A percentile compares a stretch with the other conserved stretches of the same genome.
phyloP scores from a whole-genome alignment of 2,797 vertebrate genomes.

The Mus spretus region DNA sequence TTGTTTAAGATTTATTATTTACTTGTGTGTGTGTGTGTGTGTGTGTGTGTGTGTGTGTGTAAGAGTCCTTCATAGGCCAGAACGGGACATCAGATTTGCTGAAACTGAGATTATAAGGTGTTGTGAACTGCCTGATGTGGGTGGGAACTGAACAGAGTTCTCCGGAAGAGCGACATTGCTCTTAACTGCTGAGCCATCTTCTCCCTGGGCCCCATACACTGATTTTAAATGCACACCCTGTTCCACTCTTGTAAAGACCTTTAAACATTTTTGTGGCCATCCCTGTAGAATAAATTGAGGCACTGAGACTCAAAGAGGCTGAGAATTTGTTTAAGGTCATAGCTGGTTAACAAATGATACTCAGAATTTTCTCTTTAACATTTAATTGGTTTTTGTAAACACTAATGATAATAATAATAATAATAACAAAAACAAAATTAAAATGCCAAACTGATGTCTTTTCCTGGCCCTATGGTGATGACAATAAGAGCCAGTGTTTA shows the following conservation, averaged over 20 bases:
- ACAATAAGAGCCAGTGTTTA: not conserved
- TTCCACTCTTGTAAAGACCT: constrained; percentile 20
- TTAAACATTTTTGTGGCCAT: not conserved
- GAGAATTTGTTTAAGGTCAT: not conserved
- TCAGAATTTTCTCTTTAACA: constrained; percentile 14
- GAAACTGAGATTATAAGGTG: not conserved
- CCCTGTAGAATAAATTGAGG: not conserved
- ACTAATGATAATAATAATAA: not conserved
- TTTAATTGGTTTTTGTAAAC: constrained; percentile 5
- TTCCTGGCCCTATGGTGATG: not conserved
- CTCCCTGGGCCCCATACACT: not conserved
- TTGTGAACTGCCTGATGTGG: not conserved
- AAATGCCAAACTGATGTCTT: not conserved
- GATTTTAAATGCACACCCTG: not conserved
- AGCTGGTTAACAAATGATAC: not conserved
- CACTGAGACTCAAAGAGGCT: not conserved
- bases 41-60: not conserved
- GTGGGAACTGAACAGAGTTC: not conserved
- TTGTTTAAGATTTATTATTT: not conserved
- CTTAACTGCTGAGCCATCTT: not conserved
- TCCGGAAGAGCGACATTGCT: not conserved
- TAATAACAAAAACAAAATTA: not conserved
- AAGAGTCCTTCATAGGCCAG: no score
- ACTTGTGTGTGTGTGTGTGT: no score
- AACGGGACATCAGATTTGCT: not conserved